Percentiles rank a stretch among this genome's conserved stretches.
phyloP scores from a whole-genome alignment of 2,888 invertebrate species.

The Eupithecia inturbata region DNA sequence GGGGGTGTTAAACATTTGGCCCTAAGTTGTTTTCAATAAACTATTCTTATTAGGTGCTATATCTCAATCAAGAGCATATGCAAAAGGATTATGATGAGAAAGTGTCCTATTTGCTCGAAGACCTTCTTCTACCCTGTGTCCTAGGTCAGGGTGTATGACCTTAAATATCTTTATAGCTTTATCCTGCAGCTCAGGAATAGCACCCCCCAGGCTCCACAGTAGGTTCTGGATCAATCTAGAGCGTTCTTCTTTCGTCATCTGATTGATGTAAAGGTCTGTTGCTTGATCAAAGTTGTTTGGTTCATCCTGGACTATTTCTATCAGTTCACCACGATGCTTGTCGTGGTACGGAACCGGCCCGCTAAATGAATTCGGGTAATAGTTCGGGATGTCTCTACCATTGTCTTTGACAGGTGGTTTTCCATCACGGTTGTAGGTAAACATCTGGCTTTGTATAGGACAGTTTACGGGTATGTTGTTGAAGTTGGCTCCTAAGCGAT shows the following conservation, averaged over 20 bases:
- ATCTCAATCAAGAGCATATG: background rate
- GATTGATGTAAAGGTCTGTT: conserved; percentile 90
- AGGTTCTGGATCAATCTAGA: conserved; percentile 91
- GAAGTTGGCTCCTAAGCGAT: conserved; percentile 95
- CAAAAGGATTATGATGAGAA: background rate
- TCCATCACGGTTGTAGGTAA: conserved; percentile 95
- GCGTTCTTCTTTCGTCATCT: conserved; percentile 88
- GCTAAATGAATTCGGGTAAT: conserved; percentile 96
- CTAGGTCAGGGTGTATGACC: conserved; percentile 90
- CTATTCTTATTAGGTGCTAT: too few relatives aligned
- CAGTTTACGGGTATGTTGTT: conserved; percentile 96
- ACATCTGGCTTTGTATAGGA: conserved; percentile 87
- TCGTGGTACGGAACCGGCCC: conserved; percentile 89
- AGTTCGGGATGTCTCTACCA: conserved; percentile 94
- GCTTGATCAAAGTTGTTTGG: conserved; percentile 94
- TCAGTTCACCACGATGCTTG: conserved; percentile 79
- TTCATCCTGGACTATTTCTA: conserved; percentile 87
- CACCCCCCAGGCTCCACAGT: conserved; percentile 88
- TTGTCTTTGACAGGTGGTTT: conserved; percentile 89
- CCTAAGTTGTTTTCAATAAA: too few relatives aligned
- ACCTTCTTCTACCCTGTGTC: conserved; percentile 73
- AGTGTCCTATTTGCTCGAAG: conserved; percentile 55
- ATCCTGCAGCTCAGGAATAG: conserved; percentile 85
- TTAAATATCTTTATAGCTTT: conserved; percentile 90
- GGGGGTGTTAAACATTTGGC: too few relatives aligned